Conservation (phyloP, 2,797 vertebrate species). For the Erpetoichthys calabaricus region DNA sequence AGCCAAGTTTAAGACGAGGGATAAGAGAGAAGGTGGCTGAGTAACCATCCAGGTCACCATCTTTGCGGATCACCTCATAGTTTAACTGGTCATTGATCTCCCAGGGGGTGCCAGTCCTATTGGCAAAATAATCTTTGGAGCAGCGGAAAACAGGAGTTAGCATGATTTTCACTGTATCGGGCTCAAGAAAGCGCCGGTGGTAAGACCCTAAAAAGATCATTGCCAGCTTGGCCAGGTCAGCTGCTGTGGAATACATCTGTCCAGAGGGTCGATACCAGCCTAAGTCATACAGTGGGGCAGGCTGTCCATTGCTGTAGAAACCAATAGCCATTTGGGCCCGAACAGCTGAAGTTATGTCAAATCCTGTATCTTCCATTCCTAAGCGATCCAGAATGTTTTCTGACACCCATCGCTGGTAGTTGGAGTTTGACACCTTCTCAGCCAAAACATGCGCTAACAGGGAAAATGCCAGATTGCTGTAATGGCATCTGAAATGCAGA, state of each 20-base stretch:
- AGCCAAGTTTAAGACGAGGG: constrained; percentile 69
- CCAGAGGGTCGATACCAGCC: constrained; percentile 90
- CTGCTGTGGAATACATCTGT: constrained; percentile 86
- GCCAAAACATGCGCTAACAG: constrained; percentile 78
- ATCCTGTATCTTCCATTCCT: constrained; percentile 86
- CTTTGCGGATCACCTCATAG: constrained; percentile 75
- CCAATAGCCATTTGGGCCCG: constrained; percentile 70
- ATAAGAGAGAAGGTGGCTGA: constrained; percentile 81
- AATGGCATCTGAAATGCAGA: constrained; percentile 66
- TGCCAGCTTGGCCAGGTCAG: constrained; percentile 80
- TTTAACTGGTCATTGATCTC: constrained; percentile 75
- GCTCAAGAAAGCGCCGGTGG: constrained; percentile 61
- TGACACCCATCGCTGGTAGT: constrained; percentile 76
- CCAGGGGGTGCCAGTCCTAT: constrained; percentile 83
- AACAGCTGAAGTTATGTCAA: constrained; percentile 57
- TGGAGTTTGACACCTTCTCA: constrained; percentile 47
- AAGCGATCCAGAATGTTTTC: constrained; percentile 76
- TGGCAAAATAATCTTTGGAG: constrained; percentile 75
- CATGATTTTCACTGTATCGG: constrained; percentile 76
- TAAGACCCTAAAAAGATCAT: constrained; percentile 72
- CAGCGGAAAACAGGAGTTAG: constrained; percentile 74
- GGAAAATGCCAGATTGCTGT: constrained; percentile 87
- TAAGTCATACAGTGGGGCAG: constrained; percentile 76
- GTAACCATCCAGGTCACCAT: constrained; percentile 83
- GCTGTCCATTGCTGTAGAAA: constrained; percentile 66